Conservation (phyloP, 2,113 vertebrate genomes). For the Phycodurus eques region DNA sequence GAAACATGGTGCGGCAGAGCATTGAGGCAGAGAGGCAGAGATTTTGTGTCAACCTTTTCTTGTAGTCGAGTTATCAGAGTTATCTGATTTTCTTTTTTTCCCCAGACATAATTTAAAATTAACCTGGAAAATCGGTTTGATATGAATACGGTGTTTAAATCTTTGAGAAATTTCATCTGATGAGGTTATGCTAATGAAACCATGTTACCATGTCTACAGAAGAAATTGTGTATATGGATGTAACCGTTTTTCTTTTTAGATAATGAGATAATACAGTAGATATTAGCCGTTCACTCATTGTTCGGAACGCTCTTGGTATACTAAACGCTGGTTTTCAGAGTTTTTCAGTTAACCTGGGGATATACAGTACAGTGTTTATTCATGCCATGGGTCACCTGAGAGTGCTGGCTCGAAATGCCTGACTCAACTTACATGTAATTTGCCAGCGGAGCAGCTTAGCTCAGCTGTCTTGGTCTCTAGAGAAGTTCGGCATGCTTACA, state of each 20-base stretch:
- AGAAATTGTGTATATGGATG: too few species aligned
- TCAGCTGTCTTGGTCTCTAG: neutral
- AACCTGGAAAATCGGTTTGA: too few species aligned
- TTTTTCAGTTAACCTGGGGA: neutral
- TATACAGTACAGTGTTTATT: neutral
- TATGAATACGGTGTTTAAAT: too few species aligned
- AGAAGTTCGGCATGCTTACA: constrained; percentile 1
- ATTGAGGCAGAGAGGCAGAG: too few species aligned
- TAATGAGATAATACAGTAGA: neutral
- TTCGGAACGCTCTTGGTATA: neutral
- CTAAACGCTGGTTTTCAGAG: neutral
- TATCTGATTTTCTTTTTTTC: too few species aligned
- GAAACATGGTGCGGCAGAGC: too few species aligned
- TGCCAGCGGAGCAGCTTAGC: neutral
- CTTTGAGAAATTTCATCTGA: too few species aligned
- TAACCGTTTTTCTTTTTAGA: neutral
- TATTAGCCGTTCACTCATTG: neutral
- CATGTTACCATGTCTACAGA: too few species aligned
- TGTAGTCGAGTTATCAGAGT: too few species aligned
- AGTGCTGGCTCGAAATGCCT: neutral
- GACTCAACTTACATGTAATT: neutral
- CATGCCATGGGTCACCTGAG: neutral
- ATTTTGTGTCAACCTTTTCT: too few species aligned
- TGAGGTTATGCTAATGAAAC: too few species aligned
- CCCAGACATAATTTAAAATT: too few species aligned